A percentile compares a stretch with the other conserved stretches of the same genome.
phyloP scores from a whole-genome alignment of 2,113 vertebrate species.

The Rhinogobius similis region DNA sequence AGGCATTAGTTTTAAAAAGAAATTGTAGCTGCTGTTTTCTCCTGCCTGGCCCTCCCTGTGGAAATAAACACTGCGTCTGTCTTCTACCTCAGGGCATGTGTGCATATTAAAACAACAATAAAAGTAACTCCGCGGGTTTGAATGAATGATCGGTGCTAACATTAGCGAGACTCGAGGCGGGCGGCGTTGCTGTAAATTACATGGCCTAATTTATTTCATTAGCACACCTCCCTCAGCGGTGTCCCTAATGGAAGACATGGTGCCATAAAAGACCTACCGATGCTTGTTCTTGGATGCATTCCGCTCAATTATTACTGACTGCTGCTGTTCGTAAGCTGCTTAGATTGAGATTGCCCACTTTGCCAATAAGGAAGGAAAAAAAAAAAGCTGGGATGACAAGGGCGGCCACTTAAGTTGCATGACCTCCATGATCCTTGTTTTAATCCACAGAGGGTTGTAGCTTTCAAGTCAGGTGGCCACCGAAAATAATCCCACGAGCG shows the following conservation, averaged over 20 bases:
- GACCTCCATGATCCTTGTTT: slow-evolving; percentile 46
- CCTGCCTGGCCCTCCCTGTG: slow-evolving; percentile 29
- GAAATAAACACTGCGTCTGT: slow-evolving; percentile 54
- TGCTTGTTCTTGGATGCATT: slow-evolving; percentile 68
- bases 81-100: slow-evolving; percentile 34
- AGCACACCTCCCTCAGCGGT: slow-evolving; percentile 69
- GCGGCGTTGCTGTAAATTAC: slow-evolving; percentile 62
- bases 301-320: slow-evolving; percentile 66
- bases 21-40: slow-evolving; percentile 12
- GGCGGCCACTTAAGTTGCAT: slow-evolving; percentile 57
- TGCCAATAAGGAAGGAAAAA: slow-evolving; percentile 38
- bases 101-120: slow-evolving; percentile 65
- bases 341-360: slow-evolving; percentile 55
- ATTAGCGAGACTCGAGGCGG: slow-evolving; percentile 42
- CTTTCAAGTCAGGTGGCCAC: slow-evolving; percentile 49
- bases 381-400: slow-evolving; percentile 43
- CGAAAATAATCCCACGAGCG: slow-evolving; percentile 47
- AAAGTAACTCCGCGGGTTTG: slow-evolving; percentile 44
- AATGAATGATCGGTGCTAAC: slow-evolving; percentile 45
- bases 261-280: slow-evolving; percentile 62
- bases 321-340: slow-evolving; percentile 63
- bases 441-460: slow-evolving; percentile 62
- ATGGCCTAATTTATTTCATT: slow-evolving; percentile 73
- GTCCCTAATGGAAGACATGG: slow-evolving; percentile 63
- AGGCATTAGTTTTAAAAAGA: slow-evolving; percentile 35